Percentiles rank a stretch among this genome's conserved stretches.
Evolutionary conservation across 2,113 vertebrate genomes (phyloP).

Genomic region (Chionis minor): DNA sequence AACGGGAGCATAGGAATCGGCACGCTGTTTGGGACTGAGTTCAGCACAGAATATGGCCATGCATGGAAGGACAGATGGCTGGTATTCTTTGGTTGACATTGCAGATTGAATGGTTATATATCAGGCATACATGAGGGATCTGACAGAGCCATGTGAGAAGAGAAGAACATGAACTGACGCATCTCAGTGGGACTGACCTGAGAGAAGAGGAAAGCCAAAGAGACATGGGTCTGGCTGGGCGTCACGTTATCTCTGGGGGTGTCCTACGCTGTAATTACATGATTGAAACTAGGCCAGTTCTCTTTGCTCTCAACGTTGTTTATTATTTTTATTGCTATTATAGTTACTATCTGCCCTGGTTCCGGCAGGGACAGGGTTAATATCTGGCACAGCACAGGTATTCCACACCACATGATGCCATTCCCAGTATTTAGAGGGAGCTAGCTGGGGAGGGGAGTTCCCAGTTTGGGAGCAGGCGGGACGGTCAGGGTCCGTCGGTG

Average conservation of each 20-base stretch:
- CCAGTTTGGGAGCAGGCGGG: too few species aligned
- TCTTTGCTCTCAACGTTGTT: neutral
- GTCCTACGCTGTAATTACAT: neutral
- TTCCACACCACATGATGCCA: too few species aligned
- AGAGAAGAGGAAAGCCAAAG: neutral
- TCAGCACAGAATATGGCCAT: neutral
- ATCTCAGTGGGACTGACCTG: neutral
- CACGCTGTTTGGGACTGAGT: fast-evolving
- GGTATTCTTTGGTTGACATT: neutral
- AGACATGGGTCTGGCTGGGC: neutral
- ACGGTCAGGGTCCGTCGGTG: too few species aligned
- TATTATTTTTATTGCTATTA: neutral
- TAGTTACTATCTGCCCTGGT: too few species aligned
- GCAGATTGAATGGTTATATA: too few species aligned
- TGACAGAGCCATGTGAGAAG: neutral
- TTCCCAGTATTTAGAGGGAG: too few species aligned
- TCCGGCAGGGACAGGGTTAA: too few species aligned
- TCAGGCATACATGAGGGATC: neutral
- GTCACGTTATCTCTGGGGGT: fast-evolving
- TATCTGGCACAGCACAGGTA: too few species aligned
- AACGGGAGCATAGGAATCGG: neutral
- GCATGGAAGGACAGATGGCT: neutral
- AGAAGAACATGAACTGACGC: neutral
- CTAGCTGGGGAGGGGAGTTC: too few species aligned
- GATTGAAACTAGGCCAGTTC: neutral